Evolutionary conservation across 2,113 vertebrate genomes (phyloP).

Genomic region (Cyanoramphus novaezelandiae): DNA sequence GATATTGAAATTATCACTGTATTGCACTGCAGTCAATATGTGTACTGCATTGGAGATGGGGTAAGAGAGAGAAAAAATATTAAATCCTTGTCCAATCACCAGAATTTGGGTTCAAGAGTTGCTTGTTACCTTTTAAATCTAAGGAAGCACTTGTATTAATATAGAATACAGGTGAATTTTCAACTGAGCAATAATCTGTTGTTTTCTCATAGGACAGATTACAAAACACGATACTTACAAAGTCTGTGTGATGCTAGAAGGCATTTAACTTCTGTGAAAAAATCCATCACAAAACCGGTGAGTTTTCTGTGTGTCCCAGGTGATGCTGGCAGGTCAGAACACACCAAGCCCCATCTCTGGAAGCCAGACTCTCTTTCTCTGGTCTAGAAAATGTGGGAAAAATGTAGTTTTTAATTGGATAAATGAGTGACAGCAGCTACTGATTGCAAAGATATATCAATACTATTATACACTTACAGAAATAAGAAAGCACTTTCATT

Average conservation of each 20-base stretch:
- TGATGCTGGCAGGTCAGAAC: background rate
- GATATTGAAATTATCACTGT: background rate
- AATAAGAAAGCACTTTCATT: background rate
- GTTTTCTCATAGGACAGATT: constrained; percentile 8
- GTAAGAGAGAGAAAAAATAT: background rate
- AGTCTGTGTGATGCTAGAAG: background rate
- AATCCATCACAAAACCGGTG: background rate
- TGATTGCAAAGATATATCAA: background rate
- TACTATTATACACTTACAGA: background rate
- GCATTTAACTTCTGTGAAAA: background rate
- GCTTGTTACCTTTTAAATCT: background rate
- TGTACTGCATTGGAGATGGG: background rate
- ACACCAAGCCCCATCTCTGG: background rate
- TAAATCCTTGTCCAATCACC: background rate
- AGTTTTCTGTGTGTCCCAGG: background rate
- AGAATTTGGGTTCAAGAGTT: background rate
- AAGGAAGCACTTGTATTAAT: background rate
- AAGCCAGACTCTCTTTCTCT: background rate
- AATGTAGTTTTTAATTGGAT: background rate
- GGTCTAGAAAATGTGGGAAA: background rate
- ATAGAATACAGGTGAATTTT: background rate
- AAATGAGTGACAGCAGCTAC: background rate
- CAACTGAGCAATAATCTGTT: background rate
- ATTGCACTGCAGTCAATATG: background rate
- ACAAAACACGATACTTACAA: constrained; percentile 32